Conservation (phyloP, 2,888 invertebrate species). For the Cremastobaeus sp. region DNA sequence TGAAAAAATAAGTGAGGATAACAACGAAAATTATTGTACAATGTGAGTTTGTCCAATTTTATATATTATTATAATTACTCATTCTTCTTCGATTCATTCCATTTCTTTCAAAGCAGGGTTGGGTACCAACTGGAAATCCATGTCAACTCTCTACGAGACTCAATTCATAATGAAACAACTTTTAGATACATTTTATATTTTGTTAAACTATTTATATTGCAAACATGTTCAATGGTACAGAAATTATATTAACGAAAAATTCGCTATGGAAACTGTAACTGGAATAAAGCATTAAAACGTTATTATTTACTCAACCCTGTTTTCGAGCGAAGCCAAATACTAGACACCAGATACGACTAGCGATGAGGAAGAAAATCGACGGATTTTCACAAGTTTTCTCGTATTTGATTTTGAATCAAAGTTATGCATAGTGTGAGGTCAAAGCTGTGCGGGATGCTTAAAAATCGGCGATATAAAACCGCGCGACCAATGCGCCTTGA, state of each 20-base stretch:
- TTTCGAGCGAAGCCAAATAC: conserved; percentile 48
- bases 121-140: neutral
- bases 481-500: neutral
- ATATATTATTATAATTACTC: conserved; percentile 16
- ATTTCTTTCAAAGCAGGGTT: conserved; percentile 25
- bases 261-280: too few species aligned
- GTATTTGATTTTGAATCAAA: conserved; percentile 46
- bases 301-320: conserved; percentile 38
- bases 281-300: neutral
- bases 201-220: too few species aligned
- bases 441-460: conserved; percentile 34
- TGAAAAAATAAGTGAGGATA: conserved; percentile 6
- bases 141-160: neutral
- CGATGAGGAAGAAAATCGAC: conserved; percentile 57
- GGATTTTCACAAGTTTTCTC: conserved; percentile 31
- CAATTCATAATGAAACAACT: too few species aligned
- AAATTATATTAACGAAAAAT: too few species aligned
- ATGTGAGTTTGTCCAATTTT: conserved; percentile 21
- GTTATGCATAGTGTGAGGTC: conserved; percentile 13
- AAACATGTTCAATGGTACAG: too few species aligned
- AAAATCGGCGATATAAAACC: neutral
- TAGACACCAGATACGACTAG: conserved; percentile 59
- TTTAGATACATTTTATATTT: too few species aligned
- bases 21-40: conserved; percentile 39
- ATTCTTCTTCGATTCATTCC: conserved; percentile 14